Evolutionary conservation across 2,888 invertebrate species (phyloP), one percentile per base, ranked within the genome.

Genomic region (Drosophila prostipennis): DNA sequence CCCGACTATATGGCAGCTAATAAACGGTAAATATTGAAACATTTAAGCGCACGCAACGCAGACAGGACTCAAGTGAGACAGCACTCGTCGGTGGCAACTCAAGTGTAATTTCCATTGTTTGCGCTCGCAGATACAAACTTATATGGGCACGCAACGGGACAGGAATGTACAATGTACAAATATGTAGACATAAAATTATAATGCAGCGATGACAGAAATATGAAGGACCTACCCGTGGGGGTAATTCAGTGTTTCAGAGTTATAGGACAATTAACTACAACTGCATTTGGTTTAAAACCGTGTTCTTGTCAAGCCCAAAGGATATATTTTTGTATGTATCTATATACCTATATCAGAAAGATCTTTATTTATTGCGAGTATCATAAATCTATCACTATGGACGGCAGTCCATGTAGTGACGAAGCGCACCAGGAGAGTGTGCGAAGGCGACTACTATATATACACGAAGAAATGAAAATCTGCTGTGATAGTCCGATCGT

Each of bases 41-140:
- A 77, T 80, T 81, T 76, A 74, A 58, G 69, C 67, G 76, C 81
- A 81, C 79, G 81, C 81, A 80, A 80, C 68, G 54, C 60, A 61
- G 71, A 40, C 70, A 70, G 49, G 49, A 70, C 71, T 63, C 53
- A 49, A 72, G 72, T 58, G 73, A 76, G 72, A 65, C 71, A 74
- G 72, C 68, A 71, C 77, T 81, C 68, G 52, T 57, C 57, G 67
- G 74, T 39, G 78, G 48, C 83, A 77, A 73, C 77, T 78, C 70
- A 78, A 83, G 84, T 83, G 79, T 83, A 78, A 77, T 80, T 80
- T 83, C 73, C 77, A 81, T 84, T 81, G 81, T 84, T 77, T 76
- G 69, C 77, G 70, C 59, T 52, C 51, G 36, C 57, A 64, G 64
- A 46, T 39, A 61, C 52, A 48, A 48, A 37, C 49, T 48, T 42